These are phyloP conservation scores for Athalia circularis DNA, from an alignment of 2,888 invertebrate species.

Conservation along the genomic window DNA sequence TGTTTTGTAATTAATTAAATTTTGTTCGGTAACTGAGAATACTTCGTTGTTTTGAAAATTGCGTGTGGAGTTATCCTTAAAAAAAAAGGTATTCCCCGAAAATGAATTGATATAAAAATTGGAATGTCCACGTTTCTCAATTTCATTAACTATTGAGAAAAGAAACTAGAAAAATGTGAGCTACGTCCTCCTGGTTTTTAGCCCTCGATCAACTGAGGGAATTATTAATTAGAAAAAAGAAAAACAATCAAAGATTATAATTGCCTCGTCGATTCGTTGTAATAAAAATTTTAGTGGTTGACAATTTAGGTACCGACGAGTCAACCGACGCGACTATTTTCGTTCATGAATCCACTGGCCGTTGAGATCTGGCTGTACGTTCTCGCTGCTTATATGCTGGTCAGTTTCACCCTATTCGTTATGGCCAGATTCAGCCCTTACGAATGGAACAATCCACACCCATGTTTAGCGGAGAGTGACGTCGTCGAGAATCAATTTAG, in stretches of 20 bases:
- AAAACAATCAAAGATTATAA: neutral
- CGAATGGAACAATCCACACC: constrained; percentile 92
- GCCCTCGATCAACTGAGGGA: neutral
- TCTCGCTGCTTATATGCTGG: constrained; percentile 93
- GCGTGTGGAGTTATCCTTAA: too few relatives aligned
- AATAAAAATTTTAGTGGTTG: constrained; percentile 65
- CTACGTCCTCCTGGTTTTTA: neutral
- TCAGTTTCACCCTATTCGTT: constrained; percentile 95
- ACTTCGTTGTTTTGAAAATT: too few relatives aligned
- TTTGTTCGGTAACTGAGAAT: too few relatives aligned
- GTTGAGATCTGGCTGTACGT: constrained; percentile 98
- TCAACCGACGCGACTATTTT: constrained; percentile 91
- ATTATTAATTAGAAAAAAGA: neutral
- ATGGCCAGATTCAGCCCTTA: constrained; percentile 98
- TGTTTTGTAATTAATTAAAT: too few relatives aligned
- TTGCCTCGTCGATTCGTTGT: constrained; percentile 61
- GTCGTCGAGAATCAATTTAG: constrained; percentile 97
- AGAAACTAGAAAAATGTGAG: too few relatives aligned
- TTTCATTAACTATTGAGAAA: too few relatives aligned
- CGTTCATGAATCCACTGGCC: constrained; percentile 97
- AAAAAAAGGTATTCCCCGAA: too few relatives aligned
- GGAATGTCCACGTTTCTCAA: too few relatives aligned
- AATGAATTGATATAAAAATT: too few relatives aligned
- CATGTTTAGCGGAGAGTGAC: constrained; percentile 88
- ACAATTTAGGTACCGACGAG: constrained; percentile 87